A percentile compares a stretch with the other conserved stretches of the same genome.
phyloP scores from a whole-genome alignment of 2,113 vertebrate species.

The Myotis brandtii region DNA sequence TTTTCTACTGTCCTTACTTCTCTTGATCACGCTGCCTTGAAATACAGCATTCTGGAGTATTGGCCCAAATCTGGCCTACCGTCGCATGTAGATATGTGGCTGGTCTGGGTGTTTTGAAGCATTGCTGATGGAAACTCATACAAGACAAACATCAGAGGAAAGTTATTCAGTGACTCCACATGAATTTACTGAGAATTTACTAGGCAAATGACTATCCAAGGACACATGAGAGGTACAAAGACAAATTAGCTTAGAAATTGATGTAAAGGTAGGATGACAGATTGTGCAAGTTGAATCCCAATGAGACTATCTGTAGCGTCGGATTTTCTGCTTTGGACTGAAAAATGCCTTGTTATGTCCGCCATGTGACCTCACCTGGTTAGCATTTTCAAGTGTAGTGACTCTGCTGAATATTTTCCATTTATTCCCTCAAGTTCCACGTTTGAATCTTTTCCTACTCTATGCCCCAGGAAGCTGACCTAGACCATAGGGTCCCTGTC shows the following conservation, averaged over 20 bases:
- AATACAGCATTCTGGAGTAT: not conserved
- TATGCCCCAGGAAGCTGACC: too few relatives aligned
- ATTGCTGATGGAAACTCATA: not conserved
- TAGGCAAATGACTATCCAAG: not conserved
- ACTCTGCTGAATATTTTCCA: not conserved
- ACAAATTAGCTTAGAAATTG: not conserved
- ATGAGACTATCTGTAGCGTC: not conserved
- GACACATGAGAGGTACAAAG: not conserved
- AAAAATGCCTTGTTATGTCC: not conserved
- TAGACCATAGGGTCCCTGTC: not conserved
- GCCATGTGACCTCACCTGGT: accelerated
- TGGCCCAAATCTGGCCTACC: not conserved
- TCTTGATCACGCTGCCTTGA: not conserved
- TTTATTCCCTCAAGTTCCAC: not conserved
- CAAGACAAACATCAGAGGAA: not conserved
- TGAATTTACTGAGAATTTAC: not conserved
- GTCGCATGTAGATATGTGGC: not conserved
- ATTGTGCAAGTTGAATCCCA: not conserved
- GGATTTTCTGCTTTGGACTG: not conserved
- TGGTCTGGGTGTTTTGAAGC: not conserved
- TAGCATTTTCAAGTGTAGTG: not conserved
- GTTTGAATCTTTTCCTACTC: not conserved
- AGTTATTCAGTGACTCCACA: not conserved
- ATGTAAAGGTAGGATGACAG: not conserved
- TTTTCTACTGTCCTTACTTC: not conserved